Base-by-base conservation (phyloP, 2,113 vertebrate species). In the Otus sunia region DNA sequence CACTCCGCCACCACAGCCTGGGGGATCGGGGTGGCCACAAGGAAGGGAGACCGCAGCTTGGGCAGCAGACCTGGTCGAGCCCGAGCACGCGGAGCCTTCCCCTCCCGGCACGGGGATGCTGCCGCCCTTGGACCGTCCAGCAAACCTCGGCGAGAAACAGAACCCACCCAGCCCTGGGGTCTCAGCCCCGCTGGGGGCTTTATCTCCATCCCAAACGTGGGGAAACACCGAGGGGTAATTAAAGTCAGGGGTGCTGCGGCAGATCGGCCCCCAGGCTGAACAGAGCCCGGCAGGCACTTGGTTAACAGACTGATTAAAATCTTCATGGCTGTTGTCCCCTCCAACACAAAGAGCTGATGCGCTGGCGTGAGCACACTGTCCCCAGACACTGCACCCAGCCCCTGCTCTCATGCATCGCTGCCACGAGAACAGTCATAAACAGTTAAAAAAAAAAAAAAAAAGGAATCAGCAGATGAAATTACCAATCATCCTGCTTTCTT, bases 381-480 rank as follows among this genome's bases (percentile, higher is more conserved):
- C 69, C n/a, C 15, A 19, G 64, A 16, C 32, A 0, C 63, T 2
- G 71, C 12, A 4, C 7, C n/a, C 39, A 36, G 13, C 10, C 43
- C 41, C 34, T 3, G 21, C 13, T 71, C 41, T 47, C 37, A 14
- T 2, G 5, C 8, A 0, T 36, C 1, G 0, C 87, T 66, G 89
- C 85, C 56, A 21, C 7, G 2, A 76, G 58, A 94, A 56, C 74
- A 47, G 81, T 39, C 91, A 50, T 4, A 90, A 92, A 94, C 37
- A 60, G 91, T 96, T 94, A 91, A 95, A 95, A 53, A 19, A 10
- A 26, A 32, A 8, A 1, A 30, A 56, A 79, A 43, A 77, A 90
- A 88, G 53, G 71, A 71, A 66, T 86, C 84, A 81, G 86, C 78
- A 96, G 95, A 94, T 94, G 82, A 94, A 97, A 73, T 94, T 95